phyloP scores from a whole-genome alignment of 2,888 invertebrate species.

The Orchesellides sinensis region DNA sequence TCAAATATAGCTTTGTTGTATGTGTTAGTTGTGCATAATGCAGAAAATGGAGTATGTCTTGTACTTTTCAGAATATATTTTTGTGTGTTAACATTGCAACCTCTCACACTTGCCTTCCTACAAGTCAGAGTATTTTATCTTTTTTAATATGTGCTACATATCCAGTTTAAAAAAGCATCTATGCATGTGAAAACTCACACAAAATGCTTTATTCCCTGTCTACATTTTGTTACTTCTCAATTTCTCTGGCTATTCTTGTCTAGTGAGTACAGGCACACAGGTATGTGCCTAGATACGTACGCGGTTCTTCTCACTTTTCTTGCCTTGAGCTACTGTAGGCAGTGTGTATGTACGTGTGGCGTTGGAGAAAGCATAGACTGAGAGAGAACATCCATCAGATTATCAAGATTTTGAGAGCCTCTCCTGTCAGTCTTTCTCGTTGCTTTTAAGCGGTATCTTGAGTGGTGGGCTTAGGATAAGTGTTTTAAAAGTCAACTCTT shows the following conservation, averaged over 20 bases:
- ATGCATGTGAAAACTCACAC: background rate
- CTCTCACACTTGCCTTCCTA: background rate
- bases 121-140: background rate
- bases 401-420: constrained; percentile 53
- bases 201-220: background rate
- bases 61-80: background rate
- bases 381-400: constrained; percentile 29
- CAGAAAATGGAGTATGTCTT: background rate
- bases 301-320: too few species aligned
- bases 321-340: too few species aligned
- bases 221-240: background rate
- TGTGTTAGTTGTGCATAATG: too few species aligned
- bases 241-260: too few species aligned
- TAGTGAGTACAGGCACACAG: background rate
- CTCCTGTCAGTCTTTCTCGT: constrained; percentile 45
- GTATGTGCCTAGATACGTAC: too few species aligned
- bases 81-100: constrained; percentile 6
- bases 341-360: too few species aligned
- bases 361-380: background rate
- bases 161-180: background rate
- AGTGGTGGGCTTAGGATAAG: constrained; percentile 33
- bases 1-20: background rate
- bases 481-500: constrained; percentile 45
- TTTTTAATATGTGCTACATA: background rate
- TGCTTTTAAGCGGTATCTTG: constrained; percentile 25